Evolutionary conservation across 1,140 invertebrate genomes (phyloP), one percentile per base, ranked within the genome.

Genomic region (Bombus sylvicola): DNA sequence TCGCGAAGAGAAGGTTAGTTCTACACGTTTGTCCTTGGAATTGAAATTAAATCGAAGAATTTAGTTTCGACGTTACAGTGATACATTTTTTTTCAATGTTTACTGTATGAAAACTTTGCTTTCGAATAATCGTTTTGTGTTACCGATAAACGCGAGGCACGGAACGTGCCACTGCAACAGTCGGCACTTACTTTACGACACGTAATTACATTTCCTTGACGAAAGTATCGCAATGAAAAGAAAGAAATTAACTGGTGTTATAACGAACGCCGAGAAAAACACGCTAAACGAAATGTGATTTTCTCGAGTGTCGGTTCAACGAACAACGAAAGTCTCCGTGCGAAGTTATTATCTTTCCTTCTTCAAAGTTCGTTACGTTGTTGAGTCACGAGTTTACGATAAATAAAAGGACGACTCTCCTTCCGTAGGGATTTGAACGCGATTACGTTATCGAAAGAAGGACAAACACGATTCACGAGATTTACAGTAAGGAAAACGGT

Each of bases 211-310:
- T 31, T 43, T 47, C 25, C 39, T 47, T 22, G 53, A 37, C 68
- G 83, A 76, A 80, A 84, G 83, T 84, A 84, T 72, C 66, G 53
- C 68, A 53, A 83, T 13, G 22, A 31, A 59, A 43, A 72, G 18
- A 69, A 71, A 57, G 47, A 43, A 13, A 12, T 76, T 13, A 43
- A 43, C 31, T 25, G 0, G 25, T 68, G 72, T 82, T 72, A 78
- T 41, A 22, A n/a, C n/a, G 34, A 47, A 34, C 47, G 5, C 13
- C 62, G 22, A 12, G 10, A n/a, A 41, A 28, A 37, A 53, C 12
- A 62, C 10, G 34, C 15, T 18, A 39, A 62, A 31, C 18, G 22
- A 12, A 53, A 22, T 25, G 18, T 22, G 1, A 28, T 34, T 34
- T 53, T 34, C 41, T 53, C n/a, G 41, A 12, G 10, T 34, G 22